phyloP scores from a whole-genome alignment of 2,113 vertebrate species.

The Gambusia holbrooki region DNA sequence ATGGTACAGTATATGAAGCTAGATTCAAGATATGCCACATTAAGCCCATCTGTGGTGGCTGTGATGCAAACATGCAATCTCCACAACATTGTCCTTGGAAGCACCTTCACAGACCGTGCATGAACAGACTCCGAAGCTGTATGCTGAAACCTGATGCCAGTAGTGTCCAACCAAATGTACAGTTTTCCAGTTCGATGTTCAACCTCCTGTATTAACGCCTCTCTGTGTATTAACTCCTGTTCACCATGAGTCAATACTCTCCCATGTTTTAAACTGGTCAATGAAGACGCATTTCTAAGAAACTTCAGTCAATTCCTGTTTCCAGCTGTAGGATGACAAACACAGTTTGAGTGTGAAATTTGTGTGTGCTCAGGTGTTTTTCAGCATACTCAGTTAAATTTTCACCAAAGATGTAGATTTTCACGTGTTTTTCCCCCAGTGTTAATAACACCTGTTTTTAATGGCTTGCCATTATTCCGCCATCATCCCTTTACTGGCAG shows the following conservation, averaged over 20 bases:
- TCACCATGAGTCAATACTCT: constrained; percentile 18
- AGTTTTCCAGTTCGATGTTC: constrained; percentile 36
- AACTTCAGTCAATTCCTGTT: constrained; percentile 37
- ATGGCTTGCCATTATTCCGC: constrained; percentile 29
- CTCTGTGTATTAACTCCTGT: constrained; percentile 15
- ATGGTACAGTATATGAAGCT: constrained; percentile 21
- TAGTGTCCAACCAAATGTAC: constrained; percentile 32
- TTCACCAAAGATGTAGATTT: constrained; percentile 84
- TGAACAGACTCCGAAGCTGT: constrained; percentile 19
- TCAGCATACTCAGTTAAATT: constrained; percentile 68
- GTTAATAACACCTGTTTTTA: constrained; percentile 23
- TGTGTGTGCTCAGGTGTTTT: constrained; percentile 53
- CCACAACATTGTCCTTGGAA: not conserved
- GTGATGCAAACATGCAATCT: constrained; percentile 32
- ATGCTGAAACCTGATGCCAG: constrained; percentile 19
- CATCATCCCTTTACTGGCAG: constrained; percentile 56
- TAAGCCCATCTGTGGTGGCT: constrained; percentile 25
- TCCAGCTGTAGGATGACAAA: constrained; percentile 31
- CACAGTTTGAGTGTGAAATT: constrained; percentile 7
- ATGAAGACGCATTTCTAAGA: constrained; percentile 19
- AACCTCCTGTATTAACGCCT: constrained; percentile 19
- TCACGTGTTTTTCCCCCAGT: constrained; percentile 52
- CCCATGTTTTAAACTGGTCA: constrained; percentile 15
- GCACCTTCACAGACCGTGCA: constrained; percentile 7
- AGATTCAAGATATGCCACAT: constrained; percentile 29